Evolutionary conservation across 2,888 invertebrate species (phyloP).

Genomic region (Pseudolycoriella hygida): DNA sequence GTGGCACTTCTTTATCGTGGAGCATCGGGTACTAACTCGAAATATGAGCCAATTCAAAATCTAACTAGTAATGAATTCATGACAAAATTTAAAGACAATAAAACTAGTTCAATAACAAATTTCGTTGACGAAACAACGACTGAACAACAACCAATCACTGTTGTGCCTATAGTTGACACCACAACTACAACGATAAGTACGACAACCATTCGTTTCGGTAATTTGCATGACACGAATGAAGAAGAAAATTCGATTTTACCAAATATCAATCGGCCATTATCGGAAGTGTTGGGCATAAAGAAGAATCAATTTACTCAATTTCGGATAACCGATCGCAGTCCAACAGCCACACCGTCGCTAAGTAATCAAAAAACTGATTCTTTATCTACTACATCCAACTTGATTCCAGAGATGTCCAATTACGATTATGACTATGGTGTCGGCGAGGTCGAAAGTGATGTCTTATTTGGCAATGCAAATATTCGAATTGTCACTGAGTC

Average conservation of each 20-base stretch:
- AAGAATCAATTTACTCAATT: constrained; percentile 30
- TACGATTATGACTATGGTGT: constrained; percentile 26
- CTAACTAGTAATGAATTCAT: constrained; percentile 15
- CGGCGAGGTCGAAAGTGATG: constrained; percentile 11
- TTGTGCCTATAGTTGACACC: constrained; percentile 2
- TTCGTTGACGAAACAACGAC: background rate
- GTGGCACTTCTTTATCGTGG: constrained; percentile 31
- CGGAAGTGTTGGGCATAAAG: constrained; percentile 29
- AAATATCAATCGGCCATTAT: constrained; percentile 28
- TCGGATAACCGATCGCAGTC: constrained; percentile 22
- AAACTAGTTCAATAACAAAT: background rate
- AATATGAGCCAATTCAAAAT: constrained; percentile 29
- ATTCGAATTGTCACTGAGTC: background rate
- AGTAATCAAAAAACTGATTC: background rate
- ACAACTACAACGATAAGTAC: constrained; percentile 2
- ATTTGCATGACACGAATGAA: constrained; percentile 6
- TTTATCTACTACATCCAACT: background rate
- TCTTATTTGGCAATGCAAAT: background rate
- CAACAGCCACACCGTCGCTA: constrained; percentile 14
- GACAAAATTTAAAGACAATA: background rate
- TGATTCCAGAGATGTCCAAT: constrained; percentile 13
- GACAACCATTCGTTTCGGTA: background rate
- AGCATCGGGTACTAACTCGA: constrained; percentile 21
- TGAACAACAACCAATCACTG: constrained; percentile 1
- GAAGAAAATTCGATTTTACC: constrained; percentile 24